Evolutionary conservation across 2,113 vertebrate genomes (phyloP).

Genomic region (Platycercus adscitus): DNA sequence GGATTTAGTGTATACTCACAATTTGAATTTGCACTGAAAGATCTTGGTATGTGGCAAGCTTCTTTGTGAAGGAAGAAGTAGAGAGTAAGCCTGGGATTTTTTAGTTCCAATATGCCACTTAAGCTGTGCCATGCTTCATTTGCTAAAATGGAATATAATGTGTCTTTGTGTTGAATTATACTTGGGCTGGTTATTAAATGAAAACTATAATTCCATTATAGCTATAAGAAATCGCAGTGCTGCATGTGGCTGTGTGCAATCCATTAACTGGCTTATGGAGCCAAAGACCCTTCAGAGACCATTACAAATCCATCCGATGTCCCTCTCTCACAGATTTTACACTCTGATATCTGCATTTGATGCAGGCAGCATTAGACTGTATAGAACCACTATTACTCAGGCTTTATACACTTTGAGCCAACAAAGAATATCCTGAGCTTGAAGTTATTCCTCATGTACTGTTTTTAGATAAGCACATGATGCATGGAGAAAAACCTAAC

Average conservation of each 20-base stretch:
- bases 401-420: not conserved
- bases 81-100: not conserved
- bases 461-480: not conserved
- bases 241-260: slow-evolving; percentile 21
- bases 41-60: not conserved
- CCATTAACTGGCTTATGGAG: slow-evolving; percentile 25
- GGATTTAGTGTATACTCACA: not conserved
- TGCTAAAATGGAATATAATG: not conserved
- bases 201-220: slow-evolving; percentile 48
- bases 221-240: not conserved
- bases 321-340: not conserved
- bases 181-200: slow-evolving; percentile 51
- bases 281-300: slow-evolving; percentile 15
- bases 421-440: not conserved
- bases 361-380: not conserved
- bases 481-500: not conserved
- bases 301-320: slow-evolving; percentile 18
- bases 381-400: not conserved
- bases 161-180: slow-evolving; percentile 36
- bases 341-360: not conserved
- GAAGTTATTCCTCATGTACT: not conserved
- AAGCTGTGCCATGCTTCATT: not conserved
- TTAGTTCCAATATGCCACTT: not conserved
- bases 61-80: not conserved
- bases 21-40: not conserved